These are phyloP conservation scores for Microcebus murinus DNA, from an alignment of 2,113 vertebrate species.

Conservation along the genomic window DNA sequence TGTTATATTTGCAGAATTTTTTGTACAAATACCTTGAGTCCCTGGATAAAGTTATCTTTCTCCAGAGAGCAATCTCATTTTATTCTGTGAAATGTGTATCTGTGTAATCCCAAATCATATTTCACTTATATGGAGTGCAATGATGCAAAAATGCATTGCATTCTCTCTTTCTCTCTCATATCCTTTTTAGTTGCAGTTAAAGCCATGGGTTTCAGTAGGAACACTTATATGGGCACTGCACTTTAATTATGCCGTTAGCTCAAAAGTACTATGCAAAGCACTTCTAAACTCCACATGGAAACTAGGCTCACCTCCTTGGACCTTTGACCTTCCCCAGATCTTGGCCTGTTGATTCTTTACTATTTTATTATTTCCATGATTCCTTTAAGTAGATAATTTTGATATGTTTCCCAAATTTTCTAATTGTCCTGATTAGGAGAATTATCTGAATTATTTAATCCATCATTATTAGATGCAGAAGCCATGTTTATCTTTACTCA, in stretches of 20 bases:
- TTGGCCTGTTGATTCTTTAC: background rate
- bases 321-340: background rate
- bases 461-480: background rate
- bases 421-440: background rate
- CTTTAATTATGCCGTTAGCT: background rate
- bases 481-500: background rate
- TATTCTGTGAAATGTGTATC: background rate
- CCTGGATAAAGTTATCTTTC: background rate
- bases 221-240: background rate
- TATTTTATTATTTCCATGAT: background rate
- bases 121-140: background rate
- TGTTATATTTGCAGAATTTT: background rate
- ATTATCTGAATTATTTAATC: background rate
- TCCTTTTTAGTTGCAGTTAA: background rate
- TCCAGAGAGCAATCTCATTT: background rate
- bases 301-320: background rate
- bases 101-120: background rate
- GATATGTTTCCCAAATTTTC: background rate
- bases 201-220: background rate
- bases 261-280: background rate
- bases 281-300: background rate
- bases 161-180: background rate
- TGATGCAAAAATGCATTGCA: background rate
- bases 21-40: background rate
- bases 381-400: background rate